A percentile compares a stretch with the other conserved stretches of the same genome.
Evolutionary conservation across 2,113 vertebrate genomes (phyloP).

Genomic region (Alethe diademata): DNA sequence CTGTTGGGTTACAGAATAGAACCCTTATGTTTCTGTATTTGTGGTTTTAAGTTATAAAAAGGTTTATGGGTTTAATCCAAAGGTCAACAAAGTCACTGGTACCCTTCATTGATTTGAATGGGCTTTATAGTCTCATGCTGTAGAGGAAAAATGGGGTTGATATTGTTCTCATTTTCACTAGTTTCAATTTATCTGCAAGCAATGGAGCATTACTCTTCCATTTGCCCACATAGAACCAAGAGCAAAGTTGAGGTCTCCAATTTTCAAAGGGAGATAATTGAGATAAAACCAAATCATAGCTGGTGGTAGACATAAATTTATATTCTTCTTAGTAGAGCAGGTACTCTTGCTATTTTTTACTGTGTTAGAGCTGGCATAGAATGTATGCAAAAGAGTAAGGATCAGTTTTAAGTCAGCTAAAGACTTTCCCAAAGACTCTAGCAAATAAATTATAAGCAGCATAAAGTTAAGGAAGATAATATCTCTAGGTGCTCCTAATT

Average conservation of each 20-base stretch:
- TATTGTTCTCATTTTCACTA: not conserved
- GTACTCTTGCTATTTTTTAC: not conserved
- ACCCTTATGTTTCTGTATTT: conserved; percentile 2
- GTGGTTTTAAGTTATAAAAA: conserved; percentile 36
- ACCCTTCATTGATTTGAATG: conserved; percentile 37
- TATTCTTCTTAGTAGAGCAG: not conserved
- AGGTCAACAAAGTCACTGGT: conserved; percentile 25
- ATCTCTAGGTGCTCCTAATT: not conserved
- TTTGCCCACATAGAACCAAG: not conserved
- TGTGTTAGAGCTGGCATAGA: not conserved
- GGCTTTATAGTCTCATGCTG: not conserved
- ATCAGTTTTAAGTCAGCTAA: not conserved
- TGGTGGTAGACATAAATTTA: not conserved
- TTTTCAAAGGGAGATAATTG: not conserved
- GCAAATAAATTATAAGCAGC: not conserved
- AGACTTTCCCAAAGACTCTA: not conserved
- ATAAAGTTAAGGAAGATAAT: not conserved
- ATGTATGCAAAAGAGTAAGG: not conserved
- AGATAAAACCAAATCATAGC: not conserved
- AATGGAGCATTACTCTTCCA: not conserved
- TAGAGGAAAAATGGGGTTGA: conserved; percentile 4
- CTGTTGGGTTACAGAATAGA: not conserved
- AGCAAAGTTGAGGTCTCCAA: not conserved
- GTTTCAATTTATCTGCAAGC: not conserved
- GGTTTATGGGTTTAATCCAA: conserved; percentile 24